Conservation (phyloP, 35 echinoderm and acorn worm genomes). For the Holothuria glaberrima region DNA sequence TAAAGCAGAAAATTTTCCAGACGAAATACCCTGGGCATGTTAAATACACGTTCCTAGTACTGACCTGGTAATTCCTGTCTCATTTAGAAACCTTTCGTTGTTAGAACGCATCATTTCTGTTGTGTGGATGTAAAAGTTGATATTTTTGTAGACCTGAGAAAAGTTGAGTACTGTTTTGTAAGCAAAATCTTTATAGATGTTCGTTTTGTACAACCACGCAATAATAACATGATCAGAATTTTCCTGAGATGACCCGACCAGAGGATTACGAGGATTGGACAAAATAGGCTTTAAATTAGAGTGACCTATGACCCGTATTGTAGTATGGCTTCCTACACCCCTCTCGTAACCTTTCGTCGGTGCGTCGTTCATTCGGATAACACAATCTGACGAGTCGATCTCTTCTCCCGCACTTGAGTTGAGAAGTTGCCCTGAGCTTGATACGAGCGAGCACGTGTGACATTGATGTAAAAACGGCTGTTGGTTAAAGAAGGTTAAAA, state of each 20-base stretch:
- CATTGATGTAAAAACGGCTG: constrained; percentile 78
- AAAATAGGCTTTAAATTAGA: constrained; percentile 71
- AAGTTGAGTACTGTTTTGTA: constrained; percentile 79
- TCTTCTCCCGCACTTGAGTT: constrained; percentile 75
- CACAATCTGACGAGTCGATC: constrained; percentile 88
- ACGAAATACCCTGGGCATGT: no score
- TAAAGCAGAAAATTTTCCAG: no score
- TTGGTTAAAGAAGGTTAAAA: no score
- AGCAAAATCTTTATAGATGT: constrained; percentile 84
- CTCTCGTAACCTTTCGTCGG: constrained; percentile 75
- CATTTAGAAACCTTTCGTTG: constrained; percentile 79
- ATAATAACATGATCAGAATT: constrained; percentile 65
- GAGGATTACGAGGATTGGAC: constrained; percentile 8
- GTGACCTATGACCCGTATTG: constrained; percentile 89
- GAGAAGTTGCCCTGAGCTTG: constrained; percentile 92
- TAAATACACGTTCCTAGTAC: not conserved
- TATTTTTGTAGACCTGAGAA: constrained; percentile 82
- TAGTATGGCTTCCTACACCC: constrained; percentile 78
- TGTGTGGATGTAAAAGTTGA: constrained; percentile 82
- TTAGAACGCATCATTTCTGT: constrained; percentile 82
- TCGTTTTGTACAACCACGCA: constrained; percentile 84
- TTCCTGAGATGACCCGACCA: constrained; percentile 66
- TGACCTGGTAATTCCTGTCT: constrained; percentile 88
- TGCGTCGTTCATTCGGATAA: constrained; percentile 92
- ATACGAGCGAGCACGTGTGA: constrained; percentile 76